Percentiles rank a stretch among this genome's conserved stretches.
phyloP scores from a whole-genome alignment of 2,888 invertebrate species.

The Panorpa germanica region DNA sequence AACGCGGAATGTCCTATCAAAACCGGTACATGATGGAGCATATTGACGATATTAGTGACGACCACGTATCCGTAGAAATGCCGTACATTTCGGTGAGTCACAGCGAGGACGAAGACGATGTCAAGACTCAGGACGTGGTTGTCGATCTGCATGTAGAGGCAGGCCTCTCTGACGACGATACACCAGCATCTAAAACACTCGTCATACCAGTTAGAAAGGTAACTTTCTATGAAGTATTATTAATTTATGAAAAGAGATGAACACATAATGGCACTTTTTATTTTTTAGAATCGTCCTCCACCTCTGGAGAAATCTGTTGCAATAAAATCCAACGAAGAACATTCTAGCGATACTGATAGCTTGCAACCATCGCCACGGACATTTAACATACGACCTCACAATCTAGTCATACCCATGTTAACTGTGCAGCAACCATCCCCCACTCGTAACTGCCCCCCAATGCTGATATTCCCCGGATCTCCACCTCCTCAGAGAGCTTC shows the following conservation, averaged over 20 bases:
- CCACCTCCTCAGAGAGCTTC: slow-evolving; percentile 32
- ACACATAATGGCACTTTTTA: no score
- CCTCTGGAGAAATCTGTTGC: slow-evolving; percentile 26
- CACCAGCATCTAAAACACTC: no score
- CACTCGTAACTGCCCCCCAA: slow-evolving; percentile 30
- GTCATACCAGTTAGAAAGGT: no score
- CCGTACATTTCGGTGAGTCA: slow-evolving; percentile 22
- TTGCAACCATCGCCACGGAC: no score
- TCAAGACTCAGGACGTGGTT: slow-evolving; percentile 21
- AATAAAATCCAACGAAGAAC: no score
- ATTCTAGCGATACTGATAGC: no score
- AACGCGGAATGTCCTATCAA: slow-evolving; percentile 18
- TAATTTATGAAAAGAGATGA: no score
- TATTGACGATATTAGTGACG: slow-evolving; percentile 24
- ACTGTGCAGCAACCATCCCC: slow-evolving; percentile 51
- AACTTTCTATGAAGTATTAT: no score
- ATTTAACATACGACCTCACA: slow-evolving; percentile 22
- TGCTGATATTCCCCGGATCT: slow-evolving; percentile 29
- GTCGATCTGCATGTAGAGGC: slow-evolving; percentile 25
- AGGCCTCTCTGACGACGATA: no score
- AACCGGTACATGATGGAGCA: slow-evolving; percentile 18
- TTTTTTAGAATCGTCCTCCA: slow-evolving; percentile 32
- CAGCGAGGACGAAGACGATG: slow-evolving; percentile 21
- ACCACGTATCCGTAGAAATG: slow-evolving; percentile 26
- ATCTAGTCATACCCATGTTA: slow-evolving; percentile 40